These are phyloP conservation scores for Philereme vetulata DNA, from an alignment of 2,888 invertebrate genomes.

Conservation along the genomic window DNA sequence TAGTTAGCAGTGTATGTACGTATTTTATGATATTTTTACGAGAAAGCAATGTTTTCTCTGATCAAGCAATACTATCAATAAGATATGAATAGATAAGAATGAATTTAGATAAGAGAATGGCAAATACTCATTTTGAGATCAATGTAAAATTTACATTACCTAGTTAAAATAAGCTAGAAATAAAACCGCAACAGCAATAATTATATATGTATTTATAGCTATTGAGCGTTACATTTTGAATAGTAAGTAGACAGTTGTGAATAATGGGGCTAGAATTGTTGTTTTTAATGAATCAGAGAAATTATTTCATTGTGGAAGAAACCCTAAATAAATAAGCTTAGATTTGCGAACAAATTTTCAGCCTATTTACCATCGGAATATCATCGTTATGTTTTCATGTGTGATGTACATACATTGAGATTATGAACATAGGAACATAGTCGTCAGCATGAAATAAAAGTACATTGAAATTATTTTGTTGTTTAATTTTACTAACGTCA, in stretches of 20 bases:
- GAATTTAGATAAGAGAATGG: slow-evolving; percentile 67
- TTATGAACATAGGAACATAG: slow-evolving; percentile 80
- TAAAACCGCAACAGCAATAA: slow-evolving; percentile 82
- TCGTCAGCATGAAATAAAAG: slow-evolving; percentile 77
- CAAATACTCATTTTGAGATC: slow-evolving; percentile 81
- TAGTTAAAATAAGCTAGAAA: slow-evolving; percentile 44
- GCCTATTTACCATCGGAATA: slow-evolving; percentile 50
- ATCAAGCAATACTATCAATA: slow-evolving; percentile 81
- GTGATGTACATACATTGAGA: slow-evolving; percentile 74
- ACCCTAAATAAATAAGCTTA: slow-evolving; percentile 43
- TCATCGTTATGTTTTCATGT: slow-evolving; percentile 73
- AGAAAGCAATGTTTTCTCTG: slow-evolving; percentile 75
- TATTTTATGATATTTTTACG: slow-evolving; percentile 66
- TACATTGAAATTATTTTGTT: slow-evolving; percentile 33
- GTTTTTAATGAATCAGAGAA: slow-evolving; percentile 70
- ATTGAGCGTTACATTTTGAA: slow-evolving; percentile 82
- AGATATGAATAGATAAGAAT: slow-evolving; percentile 68
- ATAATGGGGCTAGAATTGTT: slow-evolving; percentile 77
- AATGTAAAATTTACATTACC: slow-evolving; percentile 72
- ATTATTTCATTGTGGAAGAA: slow-evolving; percentile 64
- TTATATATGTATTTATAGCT: slow-evolving; percentile 82
- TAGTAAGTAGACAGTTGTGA: slow-evolving; percentile 78
- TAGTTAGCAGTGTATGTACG: slow-evolving; percentile 46
- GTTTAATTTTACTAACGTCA: slow-evolving; percentile 1
- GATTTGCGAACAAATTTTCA: slow-evolving; percentile 36